Conservation (phyloP, 2,797 vertebrate genomes). For the Rhabdophis nuchalis region DNA sequence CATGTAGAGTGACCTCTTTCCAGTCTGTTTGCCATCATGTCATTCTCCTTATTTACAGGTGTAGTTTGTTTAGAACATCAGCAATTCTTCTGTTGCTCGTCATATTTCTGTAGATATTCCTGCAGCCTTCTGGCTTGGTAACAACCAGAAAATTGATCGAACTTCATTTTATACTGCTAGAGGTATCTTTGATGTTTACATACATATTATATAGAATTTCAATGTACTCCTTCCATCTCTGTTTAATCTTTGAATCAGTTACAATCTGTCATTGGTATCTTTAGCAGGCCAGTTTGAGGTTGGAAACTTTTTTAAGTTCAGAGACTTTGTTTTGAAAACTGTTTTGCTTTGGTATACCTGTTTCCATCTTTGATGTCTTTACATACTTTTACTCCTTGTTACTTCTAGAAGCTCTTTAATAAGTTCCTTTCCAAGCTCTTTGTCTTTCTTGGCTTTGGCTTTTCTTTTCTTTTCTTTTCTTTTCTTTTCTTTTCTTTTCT, state of each 20-base stretch:
- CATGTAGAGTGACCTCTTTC: not conserved
- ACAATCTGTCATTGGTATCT: not conserved
- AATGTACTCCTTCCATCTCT: not conserved
- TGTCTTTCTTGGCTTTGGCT: not conserved
- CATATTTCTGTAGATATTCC: not conserved
- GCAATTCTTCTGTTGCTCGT: not conserved
- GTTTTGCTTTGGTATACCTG: not conserved
- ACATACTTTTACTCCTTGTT: not conserved
- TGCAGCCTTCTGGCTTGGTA: not conserved
- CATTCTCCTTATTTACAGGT: not conserved
- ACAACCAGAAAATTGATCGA: not conserved
- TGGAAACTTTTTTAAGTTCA: not conserved
- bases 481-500: not conserved
- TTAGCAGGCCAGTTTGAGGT: not conserved
- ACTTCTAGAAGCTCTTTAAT: not conserved
- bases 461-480: not conserved
- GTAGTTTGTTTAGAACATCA: not conserved
- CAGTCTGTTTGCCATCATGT: not conserved
- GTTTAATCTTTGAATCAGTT: not conserved
- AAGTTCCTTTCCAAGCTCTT: not conserved
- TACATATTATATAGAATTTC: not conserved
- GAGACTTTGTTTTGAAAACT: not conserved
- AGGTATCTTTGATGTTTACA: not conserved
- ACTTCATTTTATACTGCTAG: not conserved
- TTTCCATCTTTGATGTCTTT: not conserved